phyloP scores from a whole-genome alignment of 2,113 vertebrate species.

The Neoarius graeffei region DNA sequence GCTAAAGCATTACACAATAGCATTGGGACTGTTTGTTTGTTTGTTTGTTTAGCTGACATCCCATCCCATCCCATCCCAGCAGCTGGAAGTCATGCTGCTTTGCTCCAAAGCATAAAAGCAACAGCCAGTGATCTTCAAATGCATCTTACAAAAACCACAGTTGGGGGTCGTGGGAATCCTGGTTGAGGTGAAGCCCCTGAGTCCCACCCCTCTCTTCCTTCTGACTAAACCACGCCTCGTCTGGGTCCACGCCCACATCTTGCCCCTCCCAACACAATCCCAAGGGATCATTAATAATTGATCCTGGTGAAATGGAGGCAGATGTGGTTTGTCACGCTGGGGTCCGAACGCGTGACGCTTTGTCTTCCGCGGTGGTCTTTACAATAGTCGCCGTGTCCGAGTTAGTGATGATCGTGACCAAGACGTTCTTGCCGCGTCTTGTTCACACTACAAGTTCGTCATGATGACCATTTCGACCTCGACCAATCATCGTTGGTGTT shows the following conservation, averaged over 20 bases:
- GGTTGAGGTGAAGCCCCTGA: constrained; percentile 65
- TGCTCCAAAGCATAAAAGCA: neutral
- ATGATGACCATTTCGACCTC: too few relatives aligned
- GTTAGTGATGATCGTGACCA: too few relatives aligned
- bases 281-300: constrained; percentile 11
- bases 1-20: neutral
- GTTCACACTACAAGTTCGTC: too few relatives aligned
- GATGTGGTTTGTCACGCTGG: neutral
- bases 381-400: too few relatives aligned
- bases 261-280: neutral
- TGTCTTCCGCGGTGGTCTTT: too few relatives aligned
- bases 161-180: constrained; percentile 75
- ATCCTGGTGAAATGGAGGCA: constrained; percentile 25
- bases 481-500: too few relatives aligned
- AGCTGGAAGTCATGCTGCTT: neutral
- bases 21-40: neutral
- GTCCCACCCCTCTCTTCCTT: neutral
- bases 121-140: neutral
- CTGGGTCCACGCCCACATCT: neutral
- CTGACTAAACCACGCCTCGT: neutral
- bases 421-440: too few relatives aligned
- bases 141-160: neutral
- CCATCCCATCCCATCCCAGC: neutral
- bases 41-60: too few relatives aligned
- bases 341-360: too few relatives aligned